Evolutionary conservation across 2,797 vertebrate genomes (phyloP), one percentile per base, ranked within the genome.

Genomic region (Halcyon leucocephala): DNA sequence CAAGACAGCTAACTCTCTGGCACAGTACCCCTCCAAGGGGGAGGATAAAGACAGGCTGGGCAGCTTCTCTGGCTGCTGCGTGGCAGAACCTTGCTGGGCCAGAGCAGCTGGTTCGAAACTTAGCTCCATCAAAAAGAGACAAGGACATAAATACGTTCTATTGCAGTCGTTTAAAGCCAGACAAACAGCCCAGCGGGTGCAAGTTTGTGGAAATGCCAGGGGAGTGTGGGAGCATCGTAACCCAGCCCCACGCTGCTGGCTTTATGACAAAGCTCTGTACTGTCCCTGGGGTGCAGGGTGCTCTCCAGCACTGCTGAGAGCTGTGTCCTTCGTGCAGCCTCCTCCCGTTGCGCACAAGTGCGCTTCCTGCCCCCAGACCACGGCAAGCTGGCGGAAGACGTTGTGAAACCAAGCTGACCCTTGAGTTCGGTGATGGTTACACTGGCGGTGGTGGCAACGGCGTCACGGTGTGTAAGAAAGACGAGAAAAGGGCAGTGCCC

Each of bases 1-100:
- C 79, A 69, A 81, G 71, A 82, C 46, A 55, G 51, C 86, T 93
- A 94, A 89, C 92, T 70, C 49, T 28, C 90, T 96, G 90, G 92
- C 92, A 93, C 7, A 0, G 13, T 49, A 66, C 26, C 20, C 8
- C 35, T 90, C 77, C 88, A 91, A 89, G 42, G 88, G 88, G 92
- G 93, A 93, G 92, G 88, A 66, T 61, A 72, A 71, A 76, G 83
- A 48, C 70, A 26, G 58, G 54, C 58, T 42, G 42, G 70, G 73
- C 57, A 77, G 57, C 39, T 73, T 82, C 60, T 70, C 55, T 78
- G 81, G 83, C 89, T 94, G 62, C 49, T 41, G 35, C 2, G 1
- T 16, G 29, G 77, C 65, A 89, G 64, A 80, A 91, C 41, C 33
- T 90, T 41, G 46, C 69, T 80, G 86, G 66, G 71, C 84, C 74